Percentiles rank a stretch among this genome's conserved stretches.
Conservation (phyloP, 2,797 vertebrate genomes). For the Arrhamphus sclerolepis region DNA sequence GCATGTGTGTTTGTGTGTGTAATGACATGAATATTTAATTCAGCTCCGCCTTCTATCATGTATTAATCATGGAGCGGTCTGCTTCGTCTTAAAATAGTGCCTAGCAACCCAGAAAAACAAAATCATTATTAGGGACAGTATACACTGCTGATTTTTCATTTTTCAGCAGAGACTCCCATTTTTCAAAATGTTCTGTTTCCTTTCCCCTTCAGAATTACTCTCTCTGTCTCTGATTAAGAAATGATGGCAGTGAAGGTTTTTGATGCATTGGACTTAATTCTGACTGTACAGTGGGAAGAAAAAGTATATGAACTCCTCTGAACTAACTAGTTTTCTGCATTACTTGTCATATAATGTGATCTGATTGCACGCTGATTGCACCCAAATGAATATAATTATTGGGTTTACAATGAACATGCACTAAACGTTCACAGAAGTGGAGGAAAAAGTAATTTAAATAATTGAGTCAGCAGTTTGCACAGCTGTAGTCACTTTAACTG, state of each 20-base stretch:
- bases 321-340: too few species aligned
- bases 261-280: not conserved
- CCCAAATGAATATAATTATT: too few species aligned
- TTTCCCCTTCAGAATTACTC: too few species aligned
- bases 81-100: constrained; percentile 77
- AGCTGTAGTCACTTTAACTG: too few species aligned
- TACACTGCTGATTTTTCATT: constrained; percentile 55
- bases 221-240: not conserved
- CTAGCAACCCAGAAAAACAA: constrained; percentile 75
- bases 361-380: too few species aligned
- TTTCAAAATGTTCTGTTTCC: constrained; percentile 40
- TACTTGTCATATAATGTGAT: too few species aligned
- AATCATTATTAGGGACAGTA: constrained; percentile 49
- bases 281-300: too few species aligned
- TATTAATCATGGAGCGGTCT: constrained; percentile 82
- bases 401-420: too few species aligned
- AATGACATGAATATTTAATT: constrained; percentile 77
- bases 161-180: constrained; percentile 46
- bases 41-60: constrained; percentile 69
- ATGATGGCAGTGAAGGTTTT: constrained; percentile 5
- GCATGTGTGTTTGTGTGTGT: constrained; percentile 39
- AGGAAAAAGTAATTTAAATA: too few species aligned
- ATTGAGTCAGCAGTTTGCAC: too few species aligned
- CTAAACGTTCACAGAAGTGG: too few species aligned
- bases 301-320: too few species aligned